These are phyloP conservation scores for Aythya baeri DNA, from an alignment of 2,113 vertebrate species.

Conservation along the genomic window DNA sequence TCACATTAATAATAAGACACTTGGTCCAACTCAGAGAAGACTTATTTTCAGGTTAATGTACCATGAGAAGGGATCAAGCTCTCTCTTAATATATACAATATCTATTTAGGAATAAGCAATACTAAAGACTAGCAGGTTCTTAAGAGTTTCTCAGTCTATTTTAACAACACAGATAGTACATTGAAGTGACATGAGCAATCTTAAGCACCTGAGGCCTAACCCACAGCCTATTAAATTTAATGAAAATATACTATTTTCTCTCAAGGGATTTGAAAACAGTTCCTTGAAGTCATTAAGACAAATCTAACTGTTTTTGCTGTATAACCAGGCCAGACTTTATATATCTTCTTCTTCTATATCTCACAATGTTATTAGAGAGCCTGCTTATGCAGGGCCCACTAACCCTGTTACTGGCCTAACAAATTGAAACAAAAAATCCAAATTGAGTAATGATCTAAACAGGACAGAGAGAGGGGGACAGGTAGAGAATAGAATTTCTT, in stretches of 20 bases:
- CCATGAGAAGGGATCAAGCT: not conserved
- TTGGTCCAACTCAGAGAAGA: not conserved
- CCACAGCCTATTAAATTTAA: not conserved
- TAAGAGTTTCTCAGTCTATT: not conserved
- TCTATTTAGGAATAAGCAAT: slow-evolving; percentile 5
- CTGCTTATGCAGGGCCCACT: not conserved
- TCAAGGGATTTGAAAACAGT: not conserved
- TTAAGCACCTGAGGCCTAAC: not conserved
- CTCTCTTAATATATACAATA: not conserved
- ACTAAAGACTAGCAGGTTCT: not conserved
- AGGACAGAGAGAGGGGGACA: not conserved
- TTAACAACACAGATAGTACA: not conserved
- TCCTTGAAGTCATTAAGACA: not conserved
- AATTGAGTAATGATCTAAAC: not conserved
- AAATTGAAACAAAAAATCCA: not conserved
- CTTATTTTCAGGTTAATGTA: not conserved
- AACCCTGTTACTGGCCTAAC: not conserved
- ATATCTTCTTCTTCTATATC: not conserved
- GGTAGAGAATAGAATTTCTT: not conserved
- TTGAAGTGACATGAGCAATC: not conserved
- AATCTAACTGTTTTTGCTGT: not conserved
- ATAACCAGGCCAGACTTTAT: not conserved
- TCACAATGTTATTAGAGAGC: not conserved
- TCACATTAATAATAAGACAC: not conserved
- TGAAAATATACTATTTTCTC: not conserved